A percentile compares a stretch with the other conserved stretches of the same genome.
Conservation (phyloP, 2,888 invertebrate genomes). For the Diplazon laetatorius region DNA sequence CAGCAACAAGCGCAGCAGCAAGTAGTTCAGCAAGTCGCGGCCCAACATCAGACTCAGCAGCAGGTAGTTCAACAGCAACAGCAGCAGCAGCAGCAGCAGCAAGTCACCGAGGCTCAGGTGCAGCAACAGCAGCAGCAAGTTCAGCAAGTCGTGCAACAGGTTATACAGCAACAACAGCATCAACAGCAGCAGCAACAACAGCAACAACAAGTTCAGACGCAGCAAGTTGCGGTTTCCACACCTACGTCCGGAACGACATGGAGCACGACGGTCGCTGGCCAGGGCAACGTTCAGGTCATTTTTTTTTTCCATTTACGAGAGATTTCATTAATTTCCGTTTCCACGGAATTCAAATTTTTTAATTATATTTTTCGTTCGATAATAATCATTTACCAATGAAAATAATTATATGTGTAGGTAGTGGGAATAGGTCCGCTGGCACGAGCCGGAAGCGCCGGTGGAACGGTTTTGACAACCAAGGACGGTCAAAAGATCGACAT, state of each 20-base stretch:
- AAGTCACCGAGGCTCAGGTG: constrained; percentile 71
- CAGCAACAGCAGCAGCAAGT: constrained; percentile 74
- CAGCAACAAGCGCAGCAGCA: constrained; percentile 71
- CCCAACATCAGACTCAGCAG: constrained; percentile 69
- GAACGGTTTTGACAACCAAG: constrained; percentile 79
- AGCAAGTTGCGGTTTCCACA: constrained; percentile 80
- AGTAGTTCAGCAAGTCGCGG: constrained; percentile 60
- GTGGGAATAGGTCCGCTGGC: constrained; percentile 78
- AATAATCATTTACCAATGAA: too few species aligned
- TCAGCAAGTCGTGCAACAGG: constrained; percentile 69
- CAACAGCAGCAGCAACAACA: constrained; percentile 70
- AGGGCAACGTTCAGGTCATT: constrained; percentile 80
- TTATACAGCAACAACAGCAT: constrained; percentile 69
- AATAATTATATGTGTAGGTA: constrained; percentile 65
- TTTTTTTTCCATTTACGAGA: too few species aligned
- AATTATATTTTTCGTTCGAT: background rate
- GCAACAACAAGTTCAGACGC: constrained; percentile 77
- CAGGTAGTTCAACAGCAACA: constrained; percentile 75
- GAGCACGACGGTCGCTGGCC: constrained; percentile 79
- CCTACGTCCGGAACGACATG: constrained; percentile 79
- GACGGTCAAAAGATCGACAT: constrained; percentile 81
- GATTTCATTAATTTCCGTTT: too few species aligned
- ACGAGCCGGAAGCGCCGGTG: constrained; percentile 67
- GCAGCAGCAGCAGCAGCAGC: constrained; percentile 70
- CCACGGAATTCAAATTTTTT: too few species aligned